phyloP scores from a whole-genome alignment of 1,140 invertebrate genomes.

The Triops cancriformis region DNA sequence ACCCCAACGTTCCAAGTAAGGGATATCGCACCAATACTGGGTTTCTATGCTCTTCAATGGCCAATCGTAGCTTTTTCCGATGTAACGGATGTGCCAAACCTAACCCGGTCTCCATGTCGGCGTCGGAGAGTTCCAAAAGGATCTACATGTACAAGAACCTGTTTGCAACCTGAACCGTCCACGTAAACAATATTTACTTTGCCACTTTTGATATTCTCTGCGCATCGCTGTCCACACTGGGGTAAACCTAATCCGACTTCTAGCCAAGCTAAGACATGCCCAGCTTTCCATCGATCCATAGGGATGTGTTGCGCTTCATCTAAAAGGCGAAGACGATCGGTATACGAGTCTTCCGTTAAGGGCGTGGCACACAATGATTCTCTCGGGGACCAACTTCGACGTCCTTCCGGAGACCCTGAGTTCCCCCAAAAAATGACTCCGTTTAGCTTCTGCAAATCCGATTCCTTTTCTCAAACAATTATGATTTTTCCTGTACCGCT shows the following conservation, averaged over 20 bases:
- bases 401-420: conserved; percentile 28
- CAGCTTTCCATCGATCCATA: conserved; percentile 84
- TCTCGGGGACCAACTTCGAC: conserved; percentile 32
- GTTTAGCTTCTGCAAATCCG: not conserved
- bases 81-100: conserved; percentile 84
- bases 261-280: conserved; percentile 85
- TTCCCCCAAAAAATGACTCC: not conserved
- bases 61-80: conserved; percentile 81
- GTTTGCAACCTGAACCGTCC: not conserved
- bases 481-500: not conserved
- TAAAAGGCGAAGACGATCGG: conserved; percentile 67
- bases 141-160: conserved; percentile 48
- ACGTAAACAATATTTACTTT: conserved; percentile 51
- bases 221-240: conserved; percentile 77
- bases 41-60: conserved; percentile 82
- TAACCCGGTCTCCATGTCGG: conserved; percentile 75
- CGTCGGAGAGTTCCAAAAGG: conserved; percentile 76
- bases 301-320: conserved; percentile 76
- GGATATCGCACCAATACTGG: conserved; percentile 77
- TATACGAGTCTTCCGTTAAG: conserved; percentile 70
- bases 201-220: conserved; percentile 88
- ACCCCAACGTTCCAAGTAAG: conserved; percentile 70
- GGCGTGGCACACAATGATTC: conserved; percentile 50
- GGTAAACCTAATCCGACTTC: conserved; percentile 89
- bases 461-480: not conserved